A percentile compares a stretch with the other conserved stretches of the same genome.
phyloP scores from a whole-genome alignment of 2,888 invertebrate genomes.

The Ectropis crepuscularia region DNA sequence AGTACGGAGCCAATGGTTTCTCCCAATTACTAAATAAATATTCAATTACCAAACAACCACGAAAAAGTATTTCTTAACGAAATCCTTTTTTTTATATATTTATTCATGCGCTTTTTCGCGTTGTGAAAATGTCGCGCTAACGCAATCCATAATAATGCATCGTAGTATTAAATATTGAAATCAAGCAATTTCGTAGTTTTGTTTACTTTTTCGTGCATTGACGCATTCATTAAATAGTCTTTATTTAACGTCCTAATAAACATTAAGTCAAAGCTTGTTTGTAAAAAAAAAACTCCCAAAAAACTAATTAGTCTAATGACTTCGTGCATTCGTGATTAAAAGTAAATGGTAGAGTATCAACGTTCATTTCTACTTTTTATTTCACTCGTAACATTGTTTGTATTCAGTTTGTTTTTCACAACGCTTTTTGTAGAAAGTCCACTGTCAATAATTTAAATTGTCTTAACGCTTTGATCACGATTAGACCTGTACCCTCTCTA shows the following conservation, averaged over 20 bases:
- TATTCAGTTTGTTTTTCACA: constrained; percentile 49
- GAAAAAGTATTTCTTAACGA: too few species aligned
- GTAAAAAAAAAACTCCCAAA: constrained; percentile 15
- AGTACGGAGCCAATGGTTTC: too few species aligned
- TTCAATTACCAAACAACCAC: too few species aligned
- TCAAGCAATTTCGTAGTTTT: too few species aligned
- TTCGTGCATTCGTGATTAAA: constrained; percentile 25
- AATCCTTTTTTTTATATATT: too few species aligned
- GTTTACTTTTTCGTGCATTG: too few species aligned
- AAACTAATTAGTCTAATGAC: constrained; percentile 20
- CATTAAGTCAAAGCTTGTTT: constrained; percentile 4
- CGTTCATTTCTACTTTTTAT: constrained; percentile 27
- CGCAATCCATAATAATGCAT: too few species aligned
- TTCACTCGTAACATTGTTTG: constrained; percentile 29
- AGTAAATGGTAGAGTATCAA: constrained; percentile 2
- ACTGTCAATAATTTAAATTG: constrained; percentile 60
- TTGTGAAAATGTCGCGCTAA: too few species aligned
- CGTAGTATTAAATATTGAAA: too few species aligned
- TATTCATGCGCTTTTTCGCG: too few species aligned
- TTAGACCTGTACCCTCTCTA: constrained; percentile 48
- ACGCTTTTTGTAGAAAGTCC: constrained; percentile 54
- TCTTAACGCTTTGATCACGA: constrained; percentile 66
- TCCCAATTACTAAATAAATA: too few species aligned
- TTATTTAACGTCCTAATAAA: not conserved
- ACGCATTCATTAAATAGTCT: too few species aligned